Evolutionary conservation across 2,888 invertebrate species (phyloP), one percentile per base, ranked within the genome.

Genomic region (Himalopsyche japonica): DNA sequence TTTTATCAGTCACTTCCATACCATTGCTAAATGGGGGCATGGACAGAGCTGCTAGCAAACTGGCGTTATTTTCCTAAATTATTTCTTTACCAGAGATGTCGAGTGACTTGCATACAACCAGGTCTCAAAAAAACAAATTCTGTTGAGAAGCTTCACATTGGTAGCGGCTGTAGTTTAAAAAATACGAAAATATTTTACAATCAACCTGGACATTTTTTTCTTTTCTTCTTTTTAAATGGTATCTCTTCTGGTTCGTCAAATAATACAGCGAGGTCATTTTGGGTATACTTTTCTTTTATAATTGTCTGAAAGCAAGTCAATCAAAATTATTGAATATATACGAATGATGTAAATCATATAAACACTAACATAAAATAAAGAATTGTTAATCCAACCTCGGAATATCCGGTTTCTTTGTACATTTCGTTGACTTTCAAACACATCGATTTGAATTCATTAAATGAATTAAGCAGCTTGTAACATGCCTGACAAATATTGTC

Each of bases 401-500:
- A 30, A 10, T 18, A 12, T 34, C 15, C 32, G 6, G 48, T 79
- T 48, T 80, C 37, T 76, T 76, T 20, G 27, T 80, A 43, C 30
- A 64, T 47, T 57, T 49, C 64, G 32, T 85, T 32, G 37, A 83
- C 77, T 78, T 83, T 70, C 20, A 85, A 32, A 34, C 85, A 85
- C 48, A 57, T 76, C 57, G 78, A 47, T 81, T 83, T 85, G 34
- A 85, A 85, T 64, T 78, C 34, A 76, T 78, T 7, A 47, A 83
- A 78, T 12, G 82, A 83, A 64, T 80, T 78, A 20, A 85, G 47
- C 32, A 85, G 7, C 20, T 77, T 85, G 30, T 78, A 78, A 77
- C 85, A 85, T 24, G 80, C 76, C 57, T 82, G 37, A 76, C 85
- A 85, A 43, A 85, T 49, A 47, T 85, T 82, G 32, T 27, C 24